Evolutionary conservation across 1,140 invertebrate genomes (phyloP).

Genomic region (Neodiprion fabricii): DNA sequence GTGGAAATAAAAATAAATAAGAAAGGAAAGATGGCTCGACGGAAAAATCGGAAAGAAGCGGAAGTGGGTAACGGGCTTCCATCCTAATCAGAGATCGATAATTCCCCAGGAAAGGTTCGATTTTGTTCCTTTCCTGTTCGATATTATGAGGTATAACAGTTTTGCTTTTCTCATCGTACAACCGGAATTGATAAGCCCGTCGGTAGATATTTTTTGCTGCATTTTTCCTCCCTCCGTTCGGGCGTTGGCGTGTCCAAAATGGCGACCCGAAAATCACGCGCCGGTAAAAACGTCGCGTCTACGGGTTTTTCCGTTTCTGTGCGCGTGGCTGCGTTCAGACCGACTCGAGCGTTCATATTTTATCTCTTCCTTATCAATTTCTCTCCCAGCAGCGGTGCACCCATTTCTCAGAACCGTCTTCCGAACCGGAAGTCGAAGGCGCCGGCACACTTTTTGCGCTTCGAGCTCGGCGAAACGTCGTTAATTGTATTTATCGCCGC

Average conservation of each 20-base stretch:
- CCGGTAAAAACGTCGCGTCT: no score
- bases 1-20: neutral
- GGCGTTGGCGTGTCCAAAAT: no score
- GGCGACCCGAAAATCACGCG: no score
- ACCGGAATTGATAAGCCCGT: neutral
- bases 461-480: neutral
- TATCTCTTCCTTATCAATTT: constrained; percentile 52
- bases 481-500: neutral
- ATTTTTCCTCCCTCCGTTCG: no score
- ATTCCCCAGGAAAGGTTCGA: neutral
- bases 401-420: constrained; percentile 42
- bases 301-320: no score
- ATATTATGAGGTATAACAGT: no score
- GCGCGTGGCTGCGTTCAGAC: no score
- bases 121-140: neutral
- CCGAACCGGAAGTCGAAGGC: neutral
- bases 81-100: constrained; percentile 1
- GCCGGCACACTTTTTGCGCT: neutral
- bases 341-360: constrained; percentile 44
- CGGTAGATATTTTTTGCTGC: neutral
- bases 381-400: constrained; percentile 1
- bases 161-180: no score
- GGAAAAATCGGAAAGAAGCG: neutral
- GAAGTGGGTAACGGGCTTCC: neutral
- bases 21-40: neutral